Evolutionary conservation across 2,797 vertebrate species (phyloP).

Genomic region (Astyanax mexicanus): DNA sequence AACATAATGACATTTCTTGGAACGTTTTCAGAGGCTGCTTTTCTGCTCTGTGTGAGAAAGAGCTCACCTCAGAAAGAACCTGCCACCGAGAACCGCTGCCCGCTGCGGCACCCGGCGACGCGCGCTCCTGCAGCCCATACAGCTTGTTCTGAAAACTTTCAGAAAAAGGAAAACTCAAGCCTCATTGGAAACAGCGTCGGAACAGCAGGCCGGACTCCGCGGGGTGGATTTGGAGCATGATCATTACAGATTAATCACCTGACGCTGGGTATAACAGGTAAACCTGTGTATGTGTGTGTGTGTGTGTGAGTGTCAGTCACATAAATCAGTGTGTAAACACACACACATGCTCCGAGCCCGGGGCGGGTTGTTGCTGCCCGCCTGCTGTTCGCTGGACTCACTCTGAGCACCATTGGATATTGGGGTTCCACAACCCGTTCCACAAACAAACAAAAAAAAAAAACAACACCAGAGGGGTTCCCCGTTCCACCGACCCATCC

Average conservation of each 20-base stretch:
- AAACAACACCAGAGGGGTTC: slow-evolving; percentile 75
- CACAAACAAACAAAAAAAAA: slow-evolving; percentile 51
- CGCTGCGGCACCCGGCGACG: slow-evolving; percentile 55
- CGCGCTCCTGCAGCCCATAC: slow-evolving; percentile 61
- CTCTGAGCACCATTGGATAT: slow-evolving; percentile 72
- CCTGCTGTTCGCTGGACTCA: slow-evolving; percentile 49
- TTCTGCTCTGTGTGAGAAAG: background rate
- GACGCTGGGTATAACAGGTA: slow-evolving; percentile 45
- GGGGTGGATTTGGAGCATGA: slow-evolving; percentile 76
- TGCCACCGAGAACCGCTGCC: background rate
- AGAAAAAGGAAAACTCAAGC: slow-evolving; percentile 56
- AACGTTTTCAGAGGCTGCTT: background rate
- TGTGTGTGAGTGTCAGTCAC: slow-evolving; percentile 38
- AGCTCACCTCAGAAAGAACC: background rate
- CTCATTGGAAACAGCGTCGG: slow-evolving; percentile 70
- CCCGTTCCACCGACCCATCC: slow-evolving; percentile 73
- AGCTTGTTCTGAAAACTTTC: slow-evolving; percentile 53
- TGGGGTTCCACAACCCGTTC: slow-evolving; percentile 61
- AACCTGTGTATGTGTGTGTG: slow-evolving; percentile 43
- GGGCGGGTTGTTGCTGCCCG: slow-evolving; percentile 42
- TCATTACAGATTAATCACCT: slow-evolving; percentile 74
- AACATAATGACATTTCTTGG: background rate
- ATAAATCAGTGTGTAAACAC: slow-evolving; percentile 43
- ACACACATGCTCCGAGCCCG: slow-evolving; percentile 39
- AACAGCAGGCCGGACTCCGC: slow-evolving; percentile 57